Conservation (phyloP, 1,140 invertebrate species). For the Laupala kohalensis region DNA sequence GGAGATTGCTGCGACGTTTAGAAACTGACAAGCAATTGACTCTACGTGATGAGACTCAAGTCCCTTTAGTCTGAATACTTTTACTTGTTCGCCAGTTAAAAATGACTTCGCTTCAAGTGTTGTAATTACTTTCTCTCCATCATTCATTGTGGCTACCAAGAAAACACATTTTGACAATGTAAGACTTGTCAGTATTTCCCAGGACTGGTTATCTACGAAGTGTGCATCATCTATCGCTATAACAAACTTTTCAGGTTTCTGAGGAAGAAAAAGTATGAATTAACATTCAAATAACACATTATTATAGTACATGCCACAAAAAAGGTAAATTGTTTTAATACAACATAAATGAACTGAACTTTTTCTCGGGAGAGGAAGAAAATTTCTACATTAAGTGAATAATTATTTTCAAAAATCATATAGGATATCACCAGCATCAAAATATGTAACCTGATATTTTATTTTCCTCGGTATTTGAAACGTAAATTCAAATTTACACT, state of each 20-base stretch:
- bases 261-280: neutral
- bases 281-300: neutral
- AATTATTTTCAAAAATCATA: too few relatives aligned
- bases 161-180: neutral
- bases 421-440: too few relatives aligned
- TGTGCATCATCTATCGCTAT: conserved; percentile 39
- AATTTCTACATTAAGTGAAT: too few relatives aligned
- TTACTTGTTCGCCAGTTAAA: neutral
- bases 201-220: conserved; percentile 36
- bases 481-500: too few relatives aligned
- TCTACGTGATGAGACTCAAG: conserved; percentile 1
- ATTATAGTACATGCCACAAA: too few relatives aligned
- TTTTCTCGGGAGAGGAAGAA: too few relatives aligned
- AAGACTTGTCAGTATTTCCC: conserved; percentile 17
- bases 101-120: neutral
- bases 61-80: neutral
- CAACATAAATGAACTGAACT: too few relatives aligned
- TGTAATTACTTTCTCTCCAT: neutral
- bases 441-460: too few relatives aligned
- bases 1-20: neutral
- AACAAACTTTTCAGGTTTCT: conserved; percentile 17
- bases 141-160: neutral
- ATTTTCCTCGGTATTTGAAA: too few relatives aligned
- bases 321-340: too few relatives aligned
- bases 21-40: conserved; percentile 3